Evolutionary conservation across 2,797 vertebrate species (phyloP).

Genomic region (Acanthis flammea): DNA sequence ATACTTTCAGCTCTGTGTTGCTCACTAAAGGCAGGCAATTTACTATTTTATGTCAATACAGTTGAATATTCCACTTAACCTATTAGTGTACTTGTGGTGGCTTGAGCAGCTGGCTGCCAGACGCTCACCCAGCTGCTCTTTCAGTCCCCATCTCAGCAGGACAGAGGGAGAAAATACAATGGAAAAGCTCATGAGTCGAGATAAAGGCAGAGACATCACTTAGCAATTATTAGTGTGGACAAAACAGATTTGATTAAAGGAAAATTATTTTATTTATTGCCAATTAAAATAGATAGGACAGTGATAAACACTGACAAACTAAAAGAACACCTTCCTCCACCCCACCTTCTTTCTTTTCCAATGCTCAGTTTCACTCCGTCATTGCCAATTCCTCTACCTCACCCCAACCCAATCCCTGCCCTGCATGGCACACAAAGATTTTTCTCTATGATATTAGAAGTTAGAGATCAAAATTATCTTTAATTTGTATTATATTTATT

Average conservation of each 20-base stretch:
- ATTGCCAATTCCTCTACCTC: background rate
- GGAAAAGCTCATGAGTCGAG: background rate
- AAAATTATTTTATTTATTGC: background rate
- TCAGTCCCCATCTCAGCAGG: background rate
- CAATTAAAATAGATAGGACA: background rate
- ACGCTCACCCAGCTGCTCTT: background rate
- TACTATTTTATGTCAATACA: background rate
- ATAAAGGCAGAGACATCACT: background rate
- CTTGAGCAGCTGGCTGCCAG: background rate
- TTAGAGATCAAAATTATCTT: background rate
- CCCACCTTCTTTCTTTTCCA: background rate
- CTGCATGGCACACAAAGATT: fast-evolving
- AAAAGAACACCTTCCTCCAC: background rate
- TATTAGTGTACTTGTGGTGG: background rate
- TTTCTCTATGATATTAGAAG: background rate
- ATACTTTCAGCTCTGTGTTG: background rate
- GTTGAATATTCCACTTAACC: background rate
- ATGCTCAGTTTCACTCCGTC: background rate
- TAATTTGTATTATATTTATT: background rate
- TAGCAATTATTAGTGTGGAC: background rate
- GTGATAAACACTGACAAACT: background rate
- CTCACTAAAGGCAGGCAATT: background rate
- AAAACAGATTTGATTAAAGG: background rate
- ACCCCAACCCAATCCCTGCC: background rate
- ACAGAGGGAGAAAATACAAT: background rate